Evolutionary conservation across 2,888 invertebrate genomes (phyloP), one percentile per base, ranked within the genome.

Genomic region (Lepidochitona cinerea): DNA sequence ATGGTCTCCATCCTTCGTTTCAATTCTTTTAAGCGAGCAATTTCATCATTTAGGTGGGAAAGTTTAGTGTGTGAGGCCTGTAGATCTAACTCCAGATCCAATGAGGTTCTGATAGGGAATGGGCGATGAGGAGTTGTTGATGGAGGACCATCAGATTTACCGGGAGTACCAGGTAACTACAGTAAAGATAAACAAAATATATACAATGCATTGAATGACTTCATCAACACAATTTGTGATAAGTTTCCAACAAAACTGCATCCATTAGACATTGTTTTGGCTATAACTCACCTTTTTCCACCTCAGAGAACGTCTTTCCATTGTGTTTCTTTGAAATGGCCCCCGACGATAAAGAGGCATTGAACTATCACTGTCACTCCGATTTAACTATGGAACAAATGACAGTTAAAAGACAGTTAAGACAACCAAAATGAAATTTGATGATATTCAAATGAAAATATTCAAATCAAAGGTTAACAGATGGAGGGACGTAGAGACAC

Each of bases 311-410:
- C 97, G 93, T 83, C 98, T 93, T 90, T 97, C 97, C 29, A 96
- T 93, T 29, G 97, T 95, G 85, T 96, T 96, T 71, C 98, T 93
- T 91, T 97, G 96, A 92, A 98, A 98, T 65, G 97, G 96, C 73
- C 95, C 79, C 72, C 93, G 93, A 89, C 94, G 92, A 89, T 96
- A 96, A 84, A 96, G 93, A 54, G 96, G 96, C 96, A 98, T 97
- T 54, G 97, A 96, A 85, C 97, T 97, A 91, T 98, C 98, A 76
- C 97, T 97, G 91, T 98, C 98, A 88, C 97, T 98, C 83, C 98
- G 94, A 91, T 97, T 98, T 84, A 98, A 91, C 93, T 96, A n/a
- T n/a, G 93, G 5, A 80, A 74, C 41, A 18, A 9, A 41, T 12
- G 41, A 9, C 41, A n/a, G n/a, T n/a, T n/a, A n/a, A n/a, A n/a